Evolutionary conservation across 1,140 invertebrate species (phyloP).

Genomic region (Cherax quadricarinatus): DNA sequence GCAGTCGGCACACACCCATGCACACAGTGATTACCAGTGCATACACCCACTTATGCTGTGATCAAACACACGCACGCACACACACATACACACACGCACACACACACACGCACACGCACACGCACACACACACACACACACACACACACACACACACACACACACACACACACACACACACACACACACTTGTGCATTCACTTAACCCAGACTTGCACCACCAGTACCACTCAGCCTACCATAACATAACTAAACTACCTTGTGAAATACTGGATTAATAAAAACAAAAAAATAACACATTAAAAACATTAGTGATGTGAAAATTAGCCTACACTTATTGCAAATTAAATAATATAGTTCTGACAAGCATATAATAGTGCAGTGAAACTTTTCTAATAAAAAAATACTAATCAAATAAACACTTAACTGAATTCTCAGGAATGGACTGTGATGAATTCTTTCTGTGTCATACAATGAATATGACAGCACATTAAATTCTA

Average conservation of each 20-base stretch:
- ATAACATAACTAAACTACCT: slow-evolving; percentile 32
- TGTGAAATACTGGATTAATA: neutral
- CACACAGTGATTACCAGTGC: slow-evolving; percentile 64
- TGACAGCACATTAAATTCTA: neutral
- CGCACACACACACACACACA: slow-evolving; percentile 43
- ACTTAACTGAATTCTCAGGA: neutral
- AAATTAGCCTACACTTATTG: neutral
- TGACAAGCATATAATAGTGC: neutral
- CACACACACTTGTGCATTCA: slow-evolving; percentile 49
- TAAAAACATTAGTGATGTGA: slow-evolving; percentile 29
- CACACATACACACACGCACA: slow-evolving; percentile 35
- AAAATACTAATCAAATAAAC: neutral
- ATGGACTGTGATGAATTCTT: neutral
- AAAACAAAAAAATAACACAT: slow-evolving; percentile 2
- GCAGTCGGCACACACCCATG: slow-evolving; percentile 63
- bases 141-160: slow-evolving; percentile 34
- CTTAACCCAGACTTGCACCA: slow-evolving; percentile 62
- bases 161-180: slow-evolving; percentile 47
- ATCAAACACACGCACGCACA: slow-evolving; percentile 43
- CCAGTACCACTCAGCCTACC: slow-evolving; percentile 70
- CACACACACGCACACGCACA: too few species aligned
- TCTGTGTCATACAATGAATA: neutral
- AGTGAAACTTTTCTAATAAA: neutral
- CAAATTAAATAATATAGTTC: neutral
- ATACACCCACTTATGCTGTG: slow-evolving; percentile 57